These are phyloP conservation scores for Lasius fuliginosus DNA, from an alignment of 2,888 invertebrate genomes.

Conservation along the genomic window DNA sequence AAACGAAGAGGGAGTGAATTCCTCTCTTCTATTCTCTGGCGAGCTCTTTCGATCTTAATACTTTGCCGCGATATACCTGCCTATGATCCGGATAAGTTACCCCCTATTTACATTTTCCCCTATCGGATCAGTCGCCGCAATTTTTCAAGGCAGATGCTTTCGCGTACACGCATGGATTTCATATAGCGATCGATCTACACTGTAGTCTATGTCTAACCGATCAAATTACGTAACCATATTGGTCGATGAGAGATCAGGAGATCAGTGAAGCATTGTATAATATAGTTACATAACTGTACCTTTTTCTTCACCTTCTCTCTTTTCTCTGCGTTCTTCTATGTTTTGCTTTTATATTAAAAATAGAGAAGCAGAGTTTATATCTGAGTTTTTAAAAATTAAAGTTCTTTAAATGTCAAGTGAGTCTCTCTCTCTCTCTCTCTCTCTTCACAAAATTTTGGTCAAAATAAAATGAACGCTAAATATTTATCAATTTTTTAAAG, in stretches of 20 bases:
- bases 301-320: not conserved
- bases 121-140: slow-evolving; percentile 39
- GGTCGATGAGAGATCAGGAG: slow-evolving; percentile 66
- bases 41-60: slow-evolving; percentile 34
- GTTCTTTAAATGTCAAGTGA: not conserved
- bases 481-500: not conserved
- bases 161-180: slow-evolving; percentile 32
- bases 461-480: not conserved
- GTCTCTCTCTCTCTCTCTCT: not conserved
- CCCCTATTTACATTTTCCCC: too few relatives aligned
- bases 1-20: not conserved
- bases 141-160: slow-evolving; percentile 40
- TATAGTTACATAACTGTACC: slow-evolving; percentile 33
- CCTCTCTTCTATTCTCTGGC: slow-evolving; percentile 26
- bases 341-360: not conserved
- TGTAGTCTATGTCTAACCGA: slow-evolving; percentile 64
- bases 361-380: not conserved
- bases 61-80: slow-evolving; percentile 47
- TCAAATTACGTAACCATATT: slow-evolving; percentile 70
- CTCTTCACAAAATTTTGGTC: not conserved
- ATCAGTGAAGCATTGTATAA: slow-evolving; percentile 61
- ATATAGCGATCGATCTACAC: slow-evolving; percentile 61
- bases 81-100: slow-evolving; percentile 36
- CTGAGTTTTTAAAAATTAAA: not conserved
- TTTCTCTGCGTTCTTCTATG: not conserved